A percentile compares a stretch with the other conserved stretches of the same genome.
Evolutionary conservation across 2,113 vertebrate species (phyloP).

Genomic region (Salvelinus fontinalis): DNA sequence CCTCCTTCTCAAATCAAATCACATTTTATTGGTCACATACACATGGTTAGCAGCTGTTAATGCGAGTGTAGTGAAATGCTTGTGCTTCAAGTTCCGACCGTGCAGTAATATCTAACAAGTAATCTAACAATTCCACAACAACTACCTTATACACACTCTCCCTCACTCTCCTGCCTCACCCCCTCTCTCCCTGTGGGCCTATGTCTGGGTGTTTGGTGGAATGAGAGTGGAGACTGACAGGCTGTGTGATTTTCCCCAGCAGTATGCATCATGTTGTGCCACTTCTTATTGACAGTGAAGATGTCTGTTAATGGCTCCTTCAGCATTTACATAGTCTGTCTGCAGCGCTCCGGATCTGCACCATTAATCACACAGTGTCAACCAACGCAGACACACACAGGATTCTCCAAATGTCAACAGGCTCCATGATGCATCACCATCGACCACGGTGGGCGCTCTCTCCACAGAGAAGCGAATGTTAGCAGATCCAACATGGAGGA

Average conservation of each 20-base stretch:
- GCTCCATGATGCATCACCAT: conserved; percentile 32
- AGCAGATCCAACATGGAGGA: conserved; percentile 59
- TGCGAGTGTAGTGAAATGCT: too few relatives aligned
- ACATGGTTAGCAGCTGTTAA: too few relatives aligned
- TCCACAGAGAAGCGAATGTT: conserved; percentile 3
- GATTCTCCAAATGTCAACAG: conserved; percentile 43
- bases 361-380: conserved; percentile 71
- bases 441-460: conserved; percentile 6
- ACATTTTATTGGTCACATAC: too few relatives aligned
- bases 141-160: neutral
- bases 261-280: conserved; percentile 66
- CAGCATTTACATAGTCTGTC: conserved; percentile 60
- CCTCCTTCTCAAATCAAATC: too few relatives aligned
- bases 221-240: conserved; percentile 65
- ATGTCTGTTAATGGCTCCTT: conserved; percentile 59
- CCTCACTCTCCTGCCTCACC: neutral
- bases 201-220: conserved; percentile 16
- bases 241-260: conserved; percentile 68
- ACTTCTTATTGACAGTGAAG: conserved; percentile 69
- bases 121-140: too few relatives aligned
- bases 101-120: too few relatives aligned
- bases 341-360: conserved; percentile 30
- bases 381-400: conserved; percentile 18
- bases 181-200: conserved; percentile 24
- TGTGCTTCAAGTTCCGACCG: too few relatives aligned